These are phyloP conservation scores for Spisula subtruncata DNA, from an alignment of 2,888 invertebrate genomes.

Conservation along the genomic window DNA sequence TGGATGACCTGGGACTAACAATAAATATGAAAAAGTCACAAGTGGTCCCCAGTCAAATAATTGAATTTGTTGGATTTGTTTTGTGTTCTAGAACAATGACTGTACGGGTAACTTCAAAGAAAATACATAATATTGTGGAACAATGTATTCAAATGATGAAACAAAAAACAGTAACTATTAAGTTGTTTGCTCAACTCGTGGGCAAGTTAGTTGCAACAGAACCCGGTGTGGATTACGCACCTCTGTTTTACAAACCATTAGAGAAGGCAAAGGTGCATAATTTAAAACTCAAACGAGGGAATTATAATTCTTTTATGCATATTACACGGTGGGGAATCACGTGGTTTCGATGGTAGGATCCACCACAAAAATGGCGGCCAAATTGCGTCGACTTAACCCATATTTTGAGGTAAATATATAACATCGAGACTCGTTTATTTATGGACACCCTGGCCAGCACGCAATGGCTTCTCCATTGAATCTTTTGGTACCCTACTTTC, in stretches of 20 bases:
- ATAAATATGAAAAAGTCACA: constrained; percentile 58
- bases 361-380: too few relatives aligned
- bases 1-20: constrained; percentile 54
- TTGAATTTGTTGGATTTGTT: constrained; percentile 55
- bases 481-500: too few relatives aligned
- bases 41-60: constrained; percentile 40
- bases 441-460: too few relatives aligned
- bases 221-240: constrained; percentile 51
- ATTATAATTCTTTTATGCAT: constrained; percentile 50
- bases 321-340: too few relatives aligned
- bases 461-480: too few relatives aligned
- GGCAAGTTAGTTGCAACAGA: constrained; percentile 59
- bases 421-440: too few relatives aligned
- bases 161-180: constrained; percentile 20
- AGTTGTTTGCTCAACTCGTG: constrained; percentile 48
- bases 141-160: neutral
- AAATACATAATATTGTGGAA: neutral
- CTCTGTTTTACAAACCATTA: constrained; percentile 42
- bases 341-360: too few relatives aligned
- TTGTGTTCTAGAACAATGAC: constrained; percentile 58
- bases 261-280: constrained; percentile 49
- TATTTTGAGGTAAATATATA: too few relatives aligned
- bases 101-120: constrained; percentile 26
- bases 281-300: constrained; percentile 51
- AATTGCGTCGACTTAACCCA: too few relatives aligned